Base-by-base conservation (phyloP, 2,888 invertebrate genomes). In the Patella caerulea region DNA sequence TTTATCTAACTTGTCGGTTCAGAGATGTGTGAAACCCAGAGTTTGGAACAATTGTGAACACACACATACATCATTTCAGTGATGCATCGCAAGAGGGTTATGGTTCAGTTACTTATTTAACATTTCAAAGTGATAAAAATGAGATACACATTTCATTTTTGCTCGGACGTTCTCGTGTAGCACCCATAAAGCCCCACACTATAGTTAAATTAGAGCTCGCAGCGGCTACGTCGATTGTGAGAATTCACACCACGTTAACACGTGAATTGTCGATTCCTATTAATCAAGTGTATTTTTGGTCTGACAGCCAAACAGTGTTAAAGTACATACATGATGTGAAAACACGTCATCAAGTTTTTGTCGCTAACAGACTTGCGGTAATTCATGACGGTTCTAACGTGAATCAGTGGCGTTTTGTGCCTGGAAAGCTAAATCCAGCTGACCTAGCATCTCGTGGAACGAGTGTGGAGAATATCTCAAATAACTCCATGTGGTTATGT, bases 401-500 rank as follows among this genome's bases (percentile, higher is more conserved):
- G n/a, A n/a, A n/a, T n/a, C n/a, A n/a, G n/a, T n/a, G n/a, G n/a
- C n/a, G n/a, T n/a, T n/a, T n/a, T n/a, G n/a, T n/a, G n/a, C n/a
- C n/a, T 5, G 78, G 81, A 5, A 24, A 55, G 24, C 65, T 71
- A 1, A 83, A 83, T 52, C 82, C 81, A 54, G 83, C 83, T 19
- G 83, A 82, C 59, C 54, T 73, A 29, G 79, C 78, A 4, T 83
- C 81, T 4, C 54, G 81, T 19, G 82, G 83, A n/a, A 29, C 74
- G 14, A 65, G 45, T 65, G 78, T 75, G 9, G 75, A 78, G n/a
- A 29, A 81, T 45, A 56, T 71, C 12, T 15, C 69, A 17, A 71
- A 69, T 14, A 70, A 71, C 29, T 34, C 34, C 34, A 34, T 34
- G 34, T 83, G 83, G 80, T 72, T 72, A 52, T 17, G 59, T 24